Base-by-base conservation (phyloP, 2,113 vertebrate genomes). In the Phainopepla nitens region DNA sequence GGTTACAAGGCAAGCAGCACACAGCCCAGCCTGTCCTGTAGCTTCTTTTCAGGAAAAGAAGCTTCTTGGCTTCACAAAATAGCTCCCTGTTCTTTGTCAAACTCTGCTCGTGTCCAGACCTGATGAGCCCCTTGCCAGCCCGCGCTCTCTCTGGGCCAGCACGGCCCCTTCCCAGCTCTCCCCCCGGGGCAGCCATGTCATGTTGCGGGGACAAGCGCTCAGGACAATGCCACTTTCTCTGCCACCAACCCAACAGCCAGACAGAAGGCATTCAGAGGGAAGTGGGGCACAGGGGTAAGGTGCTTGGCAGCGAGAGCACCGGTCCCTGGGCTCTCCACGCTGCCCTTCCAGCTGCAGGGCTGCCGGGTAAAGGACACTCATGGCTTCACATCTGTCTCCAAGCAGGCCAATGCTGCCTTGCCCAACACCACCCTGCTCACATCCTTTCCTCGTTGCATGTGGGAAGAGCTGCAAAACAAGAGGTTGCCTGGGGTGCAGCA, bases 381-480 rank as follows among this genome's bases (percentile, higher is more conserved):
- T 3, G 3, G 10, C 45, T 70, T 66, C 27, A 0, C 2, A 0
- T 35, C 41, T 61, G 1, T 27, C 56, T 61, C 71, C 29, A 33
- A 57, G 56, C n/a, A 65, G 58, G 23, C 29, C 75, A 47, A 3
- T 3, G 28, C 49, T 44, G 29, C 24, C 3, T n/a, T 69, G 49
- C 39, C 35, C 54, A 60, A 2, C 33, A 7, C 8, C 36, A 39
- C 7, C 29, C 24, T 36, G 56, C 25, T 50, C 64, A 9, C 0
- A 0, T 41, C 53, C 33, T 42, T 72, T 25, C 39, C 53, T 19
- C 0, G 0, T 33, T 41, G 28, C 35, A 25, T 0, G 2, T 29
- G 11, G n/a, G 42, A 76, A 83, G 27, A 66, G n/a, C 27, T 47
- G 47, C 51, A 36, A 39, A 90, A 45, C 2, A 1, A 62, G 28